Evolutionary conservation across 2,797 vertebrate species (phyloP).

Genomic region (Crax fasciolata): DNA sequence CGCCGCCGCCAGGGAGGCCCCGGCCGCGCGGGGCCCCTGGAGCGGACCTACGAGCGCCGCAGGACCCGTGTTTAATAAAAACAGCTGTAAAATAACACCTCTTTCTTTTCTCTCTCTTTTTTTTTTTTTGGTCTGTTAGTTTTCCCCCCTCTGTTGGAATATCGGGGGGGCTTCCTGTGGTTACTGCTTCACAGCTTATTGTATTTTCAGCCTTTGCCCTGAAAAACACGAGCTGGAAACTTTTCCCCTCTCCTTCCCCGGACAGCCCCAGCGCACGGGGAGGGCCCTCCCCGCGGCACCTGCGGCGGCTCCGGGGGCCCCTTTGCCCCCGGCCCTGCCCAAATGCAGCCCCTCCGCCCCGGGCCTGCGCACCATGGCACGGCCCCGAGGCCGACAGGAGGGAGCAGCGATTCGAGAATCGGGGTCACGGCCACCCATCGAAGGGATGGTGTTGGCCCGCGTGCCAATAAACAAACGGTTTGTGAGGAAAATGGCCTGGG

Average conservation of each 20-base stretch:
- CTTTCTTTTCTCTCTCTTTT: no score
- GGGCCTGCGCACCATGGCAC: background rate
- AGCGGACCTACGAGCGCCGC: background rate
- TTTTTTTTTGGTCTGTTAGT: no score
- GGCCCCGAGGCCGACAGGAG: no score
- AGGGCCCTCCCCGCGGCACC: no score
- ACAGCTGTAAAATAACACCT: background rate
- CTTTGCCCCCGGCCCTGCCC: no score
- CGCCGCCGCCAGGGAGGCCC: no score
- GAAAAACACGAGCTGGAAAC: background rate
- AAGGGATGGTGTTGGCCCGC: background rate
- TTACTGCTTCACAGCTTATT: background rate
- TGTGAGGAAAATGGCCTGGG: background rate
- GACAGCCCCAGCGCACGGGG: background rate
- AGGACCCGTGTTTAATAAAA: background rate
- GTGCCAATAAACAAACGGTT: background rate
- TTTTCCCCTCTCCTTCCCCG: background rate
- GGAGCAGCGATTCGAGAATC: no score
- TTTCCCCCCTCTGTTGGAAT: background rate
- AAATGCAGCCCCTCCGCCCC: background rate
- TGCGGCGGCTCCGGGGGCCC: no score
- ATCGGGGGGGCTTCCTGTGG: background rate
- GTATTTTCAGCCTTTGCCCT: background rate
- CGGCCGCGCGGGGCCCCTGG: background rate
- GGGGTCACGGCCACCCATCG: rapidly evolving